These are phyloP conservation scores for Sebastes miniatus DNA, from an alignment of 2,797 vertebrate species.

Conservation along the genomic window DNA sequence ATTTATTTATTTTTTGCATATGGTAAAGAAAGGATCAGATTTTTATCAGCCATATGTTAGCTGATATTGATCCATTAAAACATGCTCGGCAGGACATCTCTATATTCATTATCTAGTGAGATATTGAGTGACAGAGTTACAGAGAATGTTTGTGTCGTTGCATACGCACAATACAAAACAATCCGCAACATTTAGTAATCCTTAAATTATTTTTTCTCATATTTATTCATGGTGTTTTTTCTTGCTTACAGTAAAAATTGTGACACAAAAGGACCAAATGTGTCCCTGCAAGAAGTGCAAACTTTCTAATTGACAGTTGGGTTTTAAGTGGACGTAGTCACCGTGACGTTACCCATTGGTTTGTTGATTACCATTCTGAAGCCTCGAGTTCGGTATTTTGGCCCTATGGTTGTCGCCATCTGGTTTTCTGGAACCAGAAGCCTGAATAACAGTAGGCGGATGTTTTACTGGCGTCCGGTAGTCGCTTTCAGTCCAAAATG, in stretches of 20 bases:
- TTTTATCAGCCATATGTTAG: not conserved
- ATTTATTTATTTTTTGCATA: too few species aligned
- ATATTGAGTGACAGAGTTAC: not conserved
- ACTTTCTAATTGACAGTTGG: not conserved
- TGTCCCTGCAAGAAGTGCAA: not conserved
- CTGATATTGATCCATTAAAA: not conserved
- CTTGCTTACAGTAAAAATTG: too few species aligned
- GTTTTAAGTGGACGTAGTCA: not conserved
- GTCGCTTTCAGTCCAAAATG: too few species aligned
- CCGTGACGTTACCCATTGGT: too few species aligned
- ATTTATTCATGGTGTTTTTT: not conserved
- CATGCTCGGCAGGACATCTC: not conserved
- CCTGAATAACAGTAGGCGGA: too few species aligned
- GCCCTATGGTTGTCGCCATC: accelerated
- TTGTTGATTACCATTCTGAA: too few species aligned
- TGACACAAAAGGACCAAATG: not conserved
- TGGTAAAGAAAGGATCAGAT: not conserved
- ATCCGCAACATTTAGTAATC: not conserved
- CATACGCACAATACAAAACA: not conserved
- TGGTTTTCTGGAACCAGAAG: too few species aligned
- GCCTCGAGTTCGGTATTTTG: too few species aligned
- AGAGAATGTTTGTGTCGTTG: not conserved
- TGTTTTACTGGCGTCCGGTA: too few species aligned
- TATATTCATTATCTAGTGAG: not conserved
- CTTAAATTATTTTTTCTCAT: not conserved